Percentiles rank a stretch among this genome's conserved stretches.
These are phyloP conservation scores for Falco concolor DNA, from an alignment of 2,797 vertebrate genomes.

Conservation along the genomic window DNA sequence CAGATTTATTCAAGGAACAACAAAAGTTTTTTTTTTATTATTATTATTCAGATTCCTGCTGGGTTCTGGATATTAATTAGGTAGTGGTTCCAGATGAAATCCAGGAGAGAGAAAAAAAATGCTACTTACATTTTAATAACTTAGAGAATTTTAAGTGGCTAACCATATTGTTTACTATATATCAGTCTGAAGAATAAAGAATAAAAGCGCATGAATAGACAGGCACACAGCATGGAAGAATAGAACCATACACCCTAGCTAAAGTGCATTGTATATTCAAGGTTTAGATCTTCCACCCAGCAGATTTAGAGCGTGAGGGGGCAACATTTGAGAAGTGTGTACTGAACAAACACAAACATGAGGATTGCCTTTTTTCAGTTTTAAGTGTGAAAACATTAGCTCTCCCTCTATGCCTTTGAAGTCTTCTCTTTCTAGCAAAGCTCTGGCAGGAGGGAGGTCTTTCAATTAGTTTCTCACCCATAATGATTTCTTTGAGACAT, in stretches of 20 bases:
- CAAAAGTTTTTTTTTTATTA: conserved; percentile 28
- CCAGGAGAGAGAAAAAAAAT: conserved; percentile 1
- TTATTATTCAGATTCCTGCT: conserved; percentile 63
- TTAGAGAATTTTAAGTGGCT: conserved; percentile 64
- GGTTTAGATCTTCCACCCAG: conserved; percentile 64
- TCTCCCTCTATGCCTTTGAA: conserved; percentile 63
- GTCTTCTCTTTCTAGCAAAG: conserved; percentile 54
- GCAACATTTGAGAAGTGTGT: conserved; percentile 59
- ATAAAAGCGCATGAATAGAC: conserved; percentile 45
- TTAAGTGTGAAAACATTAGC: conserved; percentile 65
- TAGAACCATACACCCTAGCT: conserved; percentile 29
- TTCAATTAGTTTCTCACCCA: conserved; percentile 64
- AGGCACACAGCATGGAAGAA: conserved; percentile 55
- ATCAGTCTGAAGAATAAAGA: conserved; percentile 57
- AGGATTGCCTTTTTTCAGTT: conserved; percentile 53
- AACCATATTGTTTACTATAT: conserved; percentile 65
- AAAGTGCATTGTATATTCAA: conserved; percentile 58
- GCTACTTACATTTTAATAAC: conserved; percentile 66
- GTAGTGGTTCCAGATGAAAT: conserved; percentile 52
- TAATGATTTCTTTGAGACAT: conserved; percentile 71
- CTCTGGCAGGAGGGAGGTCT: conserved; percentile 62
- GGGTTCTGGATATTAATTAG: conserved; percentile 67
- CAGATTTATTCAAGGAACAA: conserved; percentile 67
- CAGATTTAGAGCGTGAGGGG: conserved; percentile 55
- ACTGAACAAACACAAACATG: conserved; percentile 66